Evolutionary conservation across 2,888 invertebrate species (phyloP).

Genomic region (Aphodius granarius): DNA sequence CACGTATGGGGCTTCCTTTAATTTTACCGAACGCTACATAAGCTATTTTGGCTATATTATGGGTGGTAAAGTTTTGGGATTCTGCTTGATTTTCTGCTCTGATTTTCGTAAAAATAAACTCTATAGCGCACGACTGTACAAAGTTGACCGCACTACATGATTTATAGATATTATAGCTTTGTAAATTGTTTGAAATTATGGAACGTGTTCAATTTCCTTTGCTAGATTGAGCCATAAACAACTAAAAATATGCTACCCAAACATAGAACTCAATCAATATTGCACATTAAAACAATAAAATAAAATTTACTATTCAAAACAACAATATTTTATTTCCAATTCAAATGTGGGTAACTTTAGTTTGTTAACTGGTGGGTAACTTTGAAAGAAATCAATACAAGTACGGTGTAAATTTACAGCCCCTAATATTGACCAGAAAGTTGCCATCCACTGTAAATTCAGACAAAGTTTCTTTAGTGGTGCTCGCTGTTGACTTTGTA

Average conservation of each 20-base stretch:
- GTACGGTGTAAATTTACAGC: neutral
- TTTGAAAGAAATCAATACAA: no score
- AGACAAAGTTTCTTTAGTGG: neutral
- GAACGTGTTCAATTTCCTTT: neutral
- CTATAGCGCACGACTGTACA: neutral
- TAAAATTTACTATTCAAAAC: no score
- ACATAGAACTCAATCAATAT: no score
- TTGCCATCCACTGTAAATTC: neutral
- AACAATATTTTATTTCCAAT: no score
- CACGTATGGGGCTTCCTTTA: neutral
- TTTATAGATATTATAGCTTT: neutral
- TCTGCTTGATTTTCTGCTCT: no score
- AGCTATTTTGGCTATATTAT: no score
- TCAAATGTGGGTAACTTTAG: no score
- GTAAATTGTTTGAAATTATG: neutral
- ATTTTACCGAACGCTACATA: neutral
- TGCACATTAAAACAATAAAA: neutral
- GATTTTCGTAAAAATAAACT: neutral
- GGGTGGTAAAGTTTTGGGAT: no score
- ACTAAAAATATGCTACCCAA: no score
- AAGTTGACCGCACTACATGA: no score
- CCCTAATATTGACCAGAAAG: neutral
- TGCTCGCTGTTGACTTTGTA: neutral
- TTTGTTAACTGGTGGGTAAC: no score
- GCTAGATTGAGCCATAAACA: no score